A percentile compares a stretch with the other conserved stretches of the same genome.
These are phyloP conservation scores for Dolichoris vasculosae DNA, from an alignment of 1,140 invertebrate genomes.

Conservation along the genomic window DNA sequence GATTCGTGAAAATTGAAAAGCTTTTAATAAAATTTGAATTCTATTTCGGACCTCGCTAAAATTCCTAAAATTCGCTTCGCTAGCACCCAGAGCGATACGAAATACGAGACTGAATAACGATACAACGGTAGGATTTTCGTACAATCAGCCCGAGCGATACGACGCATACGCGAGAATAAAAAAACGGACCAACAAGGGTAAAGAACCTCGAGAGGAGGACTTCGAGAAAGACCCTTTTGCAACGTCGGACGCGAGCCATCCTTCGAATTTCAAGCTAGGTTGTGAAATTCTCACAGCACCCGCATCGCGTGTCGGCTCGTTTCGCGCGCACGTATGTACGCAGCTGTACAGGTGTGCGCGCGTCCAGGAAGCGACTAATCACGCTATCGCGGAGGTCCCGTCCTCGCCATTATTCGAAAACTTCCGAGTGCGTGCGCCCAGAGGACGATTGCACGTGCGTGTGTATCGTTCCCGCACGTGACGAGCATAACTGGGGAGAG, in stretches of 20 bases:
- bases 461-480: neutral
- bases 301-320: neutral
- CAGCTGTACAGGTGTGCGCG: neutral
- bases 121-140: too few species aligned
- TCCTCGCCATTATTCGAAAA: constrained; percentile 7
- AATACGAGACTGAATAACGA: too few species aligned
- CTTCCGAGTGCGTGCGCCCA: neutral
- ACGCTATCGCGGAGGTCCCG: constrained; percentile 7
- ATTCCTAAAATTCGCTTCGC: too few species aligned
- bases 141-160: too few species aligned
- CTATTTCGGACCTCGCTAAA: too few species aligned
- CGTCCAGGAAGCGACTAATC: constrained; percentile 43
- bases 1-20: too few species aligned
- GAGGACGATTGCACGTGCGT: neutral
- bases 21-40: too few species aligned
- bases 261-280: neutral
- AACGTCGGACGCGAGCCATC: neutral
- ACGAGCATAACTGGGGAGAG: too few species aligned
- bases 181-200: too few species aligned
- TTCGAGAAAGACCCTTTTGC: neutral
- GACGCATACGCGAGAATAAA: too few species aligned
- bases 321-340: neutral
- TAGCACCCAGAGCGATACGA: too few species aligned
- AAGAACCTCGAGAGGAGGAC: too few species aligned
- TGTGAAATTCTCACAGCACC: neutral